Evolutionary conservation across 2,888 invertebrate genomes (phyloP).

Genomic region (Ectemnius continuus): DNA sequence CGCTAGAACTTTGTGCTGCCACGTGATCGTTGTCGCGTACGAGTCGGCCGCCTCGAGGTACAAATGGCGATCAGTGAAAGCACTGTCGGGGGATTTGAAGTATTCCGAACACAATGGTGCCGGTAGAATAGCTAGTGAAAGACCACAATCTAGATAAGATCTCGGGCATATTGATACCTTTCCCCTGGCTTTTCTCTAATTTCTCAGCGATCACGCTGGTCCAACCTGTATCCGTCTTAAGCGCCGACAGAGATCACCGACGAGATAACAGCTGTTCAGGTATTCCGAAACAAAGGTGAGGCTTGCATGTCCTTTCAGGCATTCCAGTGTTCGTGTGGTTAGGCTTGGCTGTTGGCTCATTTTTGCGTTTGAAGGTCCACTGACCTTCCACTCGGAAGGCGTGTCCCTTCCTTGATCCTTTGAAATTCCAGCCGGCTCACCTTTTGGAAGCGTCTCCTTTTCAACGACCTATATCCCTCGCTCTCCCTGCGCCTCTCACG

Average conservation of each 20-base stretch:
- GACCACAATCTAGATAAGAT: conserved; percentile 49
- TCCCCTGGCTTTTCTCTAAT: conserved; percentile 54
- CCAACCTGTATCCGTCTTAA: conserved; percentile 18
- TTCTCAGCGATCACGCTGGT: conserved; percentile 38
- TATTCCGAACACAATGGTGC: neutral
- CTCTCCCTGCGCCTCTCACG: conserved; percentile 22
- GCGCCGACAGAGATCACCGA: conserved; percentile 48
- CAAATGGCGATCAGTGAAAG: conserved; percentile 33
- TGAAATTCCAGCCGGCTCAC: conserved; percentile 37
- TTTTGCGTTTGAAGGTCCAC: conserved; percentile 30
- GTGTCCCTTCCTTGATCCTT: conserved; percentile 33
- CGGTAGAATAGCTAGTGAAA: conserved; percentile 34
- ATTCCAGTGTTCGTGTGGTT: conserved; percentile 30
- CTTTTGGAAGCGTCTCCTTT: conserved; percentile 4
- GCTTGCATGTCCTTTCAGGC: conserved; percentile 34
- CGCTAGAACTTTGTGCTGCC: neutral
- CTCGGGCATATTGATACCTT: conserved; percentile 38
- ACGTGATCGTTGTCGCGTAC: neutral
- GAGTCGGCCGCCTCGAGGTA: neutral
- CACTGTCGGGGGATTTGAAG: conserved; percentile 25
- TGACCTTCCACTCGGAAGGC: conserved; percentile 24
- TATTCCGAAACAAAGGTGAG: conserved; percentile 50
- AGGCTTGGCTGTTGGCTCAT: conserved; percentile 35
- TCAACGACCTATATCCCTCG: conserved; percentile 12
- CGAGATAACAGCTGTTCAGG: conserved; percentile 48